Conservation (phyloP, 2,113 vertebrate genomes). For the Psittacus erithacus region DNA sequence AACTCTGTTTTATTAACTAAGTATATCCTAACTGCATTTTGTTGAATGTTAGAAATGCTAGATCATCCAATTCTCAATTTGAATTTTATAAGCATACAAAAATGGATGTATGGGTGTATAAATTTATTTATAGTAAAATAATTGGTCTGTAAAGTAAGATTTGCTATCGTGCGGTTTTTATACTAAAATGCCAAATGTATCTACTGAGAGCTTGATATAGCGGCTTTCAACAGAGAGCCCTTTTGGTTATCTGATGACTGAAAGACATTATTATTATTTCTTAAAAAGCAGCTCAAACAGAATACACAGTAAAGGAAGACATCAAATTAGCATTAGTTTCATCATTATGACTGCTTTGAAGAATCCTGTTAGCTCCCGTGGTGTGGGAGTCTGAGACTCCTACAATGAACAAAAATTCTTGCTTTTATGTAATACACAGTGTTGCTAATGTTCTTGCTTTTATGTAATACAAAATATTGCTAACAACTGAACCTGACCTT, state of each 20-base stretch:
- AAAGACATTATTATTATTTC: not conserved
- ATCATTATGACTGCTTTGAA: conserved; percentile 15
- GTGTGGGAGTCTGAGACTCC: conserved; percentile 53
- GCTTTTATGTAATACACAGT: conserved; percentile 31
- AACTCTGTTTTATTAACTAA: not conserved
- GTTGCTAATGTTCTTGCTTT: not conserved
- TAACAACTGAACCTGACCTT: not conserved
- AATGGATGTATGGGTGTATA: not conserved
- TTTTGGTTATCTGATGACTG: not conserved
- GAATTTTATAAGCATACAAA: not conserved
- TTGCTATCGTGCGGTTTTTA: not conserved
- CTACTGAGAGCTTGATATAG: not conserved
- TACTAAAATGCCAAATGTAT: not conserved
- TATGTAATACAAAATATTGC: conserved; percentile 27
- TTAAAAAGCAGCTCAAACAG: not conserved
- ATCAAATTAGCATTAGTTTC: not conserved
- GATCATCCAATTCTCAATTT: not conserved
- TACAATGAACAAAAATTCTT: conserved; percentile 63
- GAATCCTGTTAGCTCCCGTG: not conserved
- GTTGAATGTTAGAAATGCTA: not conserved
- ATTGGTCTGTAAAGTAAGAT: not conserved
- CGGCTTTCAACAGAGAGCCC: not conserved
- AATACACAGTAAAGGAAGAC: not conserved
- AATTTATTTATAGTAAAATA: not conserved
- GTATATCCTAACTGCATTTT: not conserved